These are phyloP conservation scores for Hypselothyrea guttata DNA, from an alignment of 2,888 invertebrate species.

Conservation along the genomic window DNA sequence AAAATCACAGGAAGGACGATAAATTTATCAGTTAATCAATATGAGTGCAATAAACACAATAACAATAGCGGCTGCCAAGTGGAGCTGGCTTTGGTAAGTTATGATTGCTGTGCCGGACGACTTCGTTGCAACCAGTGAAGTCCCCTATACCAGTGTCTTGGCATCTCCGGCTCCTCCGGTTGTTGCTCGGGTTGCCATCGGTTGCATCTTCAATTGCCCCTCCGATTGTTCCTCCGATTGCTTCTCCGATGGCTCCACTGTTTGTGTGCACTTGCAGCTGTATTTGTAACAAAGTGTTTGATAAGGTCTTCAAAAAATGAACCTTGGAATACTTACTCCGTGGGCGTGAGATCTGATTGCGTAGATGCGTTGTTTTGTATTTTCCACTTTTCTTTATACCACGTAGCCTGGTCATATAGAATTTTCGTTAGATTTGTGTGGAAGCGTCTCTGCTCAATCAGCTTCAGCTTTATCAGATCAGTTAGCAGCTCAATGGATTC, in stretches of 20 bases:
- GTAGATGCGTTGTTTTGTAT: too few species aligned
- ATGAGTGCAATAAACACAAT: constrained; percentile 38
- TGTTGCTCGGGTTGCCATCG: too few species aligned
- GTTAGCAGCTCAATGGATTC: too few species aligned
- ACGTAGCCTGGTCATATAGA: too few species aligned
- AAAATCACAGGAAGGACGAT: constrained; percentile 12
- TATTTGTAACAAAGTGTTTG: background rate
- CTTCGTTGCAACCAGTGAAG: constrained; percentile 22
- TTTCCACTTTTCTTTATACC: too few species aligned
- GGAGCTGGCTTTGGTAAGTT: constrained; percentile 51
- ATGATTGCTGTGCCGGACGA: background rate
- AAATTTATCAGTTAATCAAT: constrained; percentile 29
- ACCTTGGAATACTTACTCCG: constrained; percentile 25
- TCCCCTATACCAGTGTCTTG: constrained; percentile 17
- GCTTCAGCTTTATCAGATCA: too few species aligned
- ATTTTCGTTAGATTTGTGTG: too few species aligned
- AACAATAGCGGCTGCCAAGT: constrained; percentile 20
- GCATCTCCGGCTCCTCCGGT: too few species aligned
- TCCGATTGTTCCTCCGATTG: too few species aligned
- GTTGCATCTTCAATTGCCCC: too few species aligned
- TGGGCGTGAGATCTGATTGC: constrained; percentile 8
- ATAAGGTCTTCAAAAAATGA: constrained; percentile 5
- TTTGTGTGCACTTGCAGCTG: constrained; percentile 22
- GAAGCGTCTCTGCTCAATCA: too few species aligned
- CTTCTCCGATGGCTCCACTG: background rate